Percentiles rank a stretch among this genome's conserved stretches.
Evolutionary conservation across 1,140 invertebrate genomes (phyloP).

Genomic region (Euwallacea similis): DNA sequence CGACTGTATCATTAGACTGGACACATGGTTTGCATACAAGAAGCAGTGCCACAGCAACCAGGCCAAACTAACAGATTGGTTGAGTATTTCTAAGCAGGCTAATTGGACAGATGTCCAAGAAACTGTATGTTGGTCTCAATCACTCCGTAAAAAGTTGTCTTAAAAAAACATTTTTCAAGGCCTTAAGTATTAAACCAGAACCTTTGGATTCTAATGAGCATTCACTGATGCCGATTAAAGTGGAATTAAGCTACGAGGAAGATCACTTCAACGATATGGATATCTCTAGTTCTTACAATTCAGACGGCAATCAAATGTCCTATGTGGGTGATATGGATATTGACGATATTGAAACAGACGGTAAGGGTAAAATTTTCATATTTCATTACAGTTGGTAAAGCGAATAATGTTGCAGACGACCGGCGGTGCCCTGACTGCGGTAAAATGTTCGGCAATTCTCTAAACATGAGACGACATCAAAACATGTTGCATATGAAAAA

Average conservation of each 20-base stretch:
- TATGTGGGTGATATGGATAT: background rate
- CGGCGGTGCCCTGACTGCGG: slow-evolving; percentile 35
- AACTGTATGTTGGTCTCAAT: slow-evolving; percentile 33
- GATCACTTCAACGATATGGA: slow-evolving; percentile 9
- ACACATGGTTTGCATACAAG: slow-evolving; percentile 61
- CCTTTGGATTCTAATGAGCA: slow-evolving; percentile 8
- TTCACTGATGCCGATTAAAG: slow-evolving; percentile 17
- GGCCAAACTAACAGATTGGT: slow-evolving; percentile 58
- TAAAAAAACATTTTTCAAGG: slow-evolving; percentile 16
- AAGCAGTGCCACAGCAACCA: slow-evolving; percentile 59
- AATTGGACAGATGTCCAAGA: slow-evolving; percentile 28
- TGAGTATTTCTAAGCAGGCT: slow-evolving; percentile 44
- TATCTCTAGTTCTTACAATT: background rate
- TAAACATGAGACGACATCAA: slow-evolving; percentile 40
- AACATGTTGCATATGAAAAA: slow-evolving; percentile 27
- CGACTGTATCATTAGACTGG: slow-evolving; percentile 60
- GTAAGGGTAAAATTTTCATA: background rate
- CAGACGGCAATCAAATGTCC: background rate
- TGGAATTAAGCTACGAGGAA: slow-evolving; percentile 2
- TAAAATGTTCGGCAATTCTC: slow-evolving; percentile 41
- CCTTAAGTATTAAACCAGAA: slow-evolving; percentile 22
- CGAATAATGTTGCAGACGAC: slow-evolving; percentile 10
- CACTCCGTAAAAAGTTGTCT: background rate
- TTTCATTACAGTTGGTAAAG: background rate
- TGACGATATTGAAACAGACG: slow-evolving; percentile 12